phyloP scores from a whole-genome alignment of 2,113 vertebrate species.

The Heliornis fulica region DNA sequence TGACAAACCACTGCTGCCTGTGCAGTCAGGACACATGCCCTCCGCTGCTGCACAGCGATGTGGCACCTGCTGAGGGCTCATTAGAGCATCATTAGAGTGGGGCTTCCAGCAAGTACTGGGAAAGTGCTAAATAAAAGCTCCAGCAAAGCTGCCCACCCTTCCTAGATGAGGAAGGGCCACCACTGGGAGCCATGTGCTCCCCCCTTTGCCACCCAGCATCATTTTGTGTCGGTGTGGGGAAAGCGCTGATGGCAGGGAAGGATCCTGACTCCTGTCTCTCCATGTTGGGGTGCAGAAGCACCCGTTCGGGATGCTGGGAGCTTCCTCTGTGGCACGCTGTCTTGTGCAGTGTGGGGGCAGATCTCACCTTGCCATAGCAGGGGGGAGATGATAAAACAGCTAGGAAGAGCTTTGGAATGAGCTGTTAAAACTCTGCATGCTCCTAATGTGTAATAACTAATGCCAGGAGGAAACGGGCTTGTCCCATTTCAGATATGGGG shows the following conservation, averaged over 20 bases:
- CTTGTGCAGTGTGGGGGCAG: neutral
- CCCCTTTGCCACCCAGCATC: neutral
- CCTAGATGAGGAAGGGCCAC: neutral
- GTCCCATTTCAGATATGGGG: neutral
- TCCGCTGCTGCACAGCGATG: accelerated
- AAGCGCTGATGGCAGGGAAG: neutral
- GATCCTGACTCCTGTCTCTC: neutral
- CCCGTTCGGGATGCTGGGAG: accelerated
- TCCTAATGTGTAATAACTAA: neutral
- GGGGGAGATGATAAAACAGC: neutral
- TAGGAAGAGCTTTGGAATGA: neutral
- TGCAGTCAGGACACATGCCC: accelerated
- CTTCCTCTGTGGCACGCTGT: neutral
- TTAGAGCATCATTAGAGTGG: accelerated
- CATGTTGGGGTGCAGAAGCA: accelerated
- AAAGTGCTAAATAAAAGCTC: neutral
- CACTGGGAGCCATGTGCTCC: neutral
- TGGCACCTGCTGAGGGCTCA: neutral
- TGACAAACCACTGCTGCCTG: neutral
- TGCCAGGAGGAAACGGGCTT: neutral
- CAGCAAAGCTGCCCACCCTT: neutral
- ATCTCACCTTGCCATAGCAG: neutral
- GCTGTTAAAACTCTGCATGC: neutral
- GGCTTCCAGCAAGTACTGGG: neutral
- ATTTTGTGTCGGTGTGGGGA: accelerated